Evolutionary conservation across 2,113 vertebrate species (phyloP).

Genomic region (Colius striatus): DNA sequence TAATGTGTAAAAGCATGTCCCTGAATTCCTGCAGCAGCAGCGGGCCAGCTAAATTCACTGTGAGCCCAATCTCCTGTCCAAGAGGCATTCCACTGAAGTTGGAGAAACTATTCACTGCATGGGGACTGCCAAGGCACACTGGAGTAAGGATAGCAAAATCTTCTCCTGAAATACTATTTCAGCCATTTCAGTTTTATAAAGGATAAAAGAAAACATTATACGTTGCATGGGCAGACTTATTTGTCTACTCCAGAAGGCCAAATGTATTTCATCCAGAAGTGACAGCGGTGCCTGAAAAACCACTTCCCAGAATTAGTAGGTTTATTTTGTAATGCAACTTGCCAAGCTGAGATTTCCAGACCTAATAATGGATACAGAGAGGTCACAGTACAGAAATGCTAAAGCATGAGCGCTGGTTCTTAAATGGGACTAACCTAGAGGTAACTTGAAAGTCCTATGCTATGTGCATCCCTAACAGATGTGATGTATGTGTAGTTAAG

Average conservation of each 20-base stretch:
- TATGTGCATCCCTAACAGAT: too few species aligned
- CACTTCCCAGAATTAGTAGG: constrained; percentile 19
- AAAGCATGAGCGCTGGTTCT: background rate
- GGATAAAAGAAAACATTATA: constrained; percentile 11
- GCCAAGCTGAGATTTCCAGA: background rate
- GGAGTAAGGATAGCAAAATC: constrained; percentile 31
- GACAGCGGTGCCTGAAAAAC: background rate
- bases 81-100: constrained; percentile 43
- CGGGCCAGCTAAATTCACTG: constrained; percentile 18
- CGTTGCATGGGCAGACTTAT: background rate
- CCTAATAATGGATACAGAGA: background rate
- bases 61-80: constrained; percentile 38
- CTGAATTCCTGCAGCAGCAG: constrained; percentile 37
- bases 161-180: constrained; percentile 28
- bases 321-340: background rate
- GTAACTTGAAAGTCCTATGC: background rate
- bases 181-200: constrained; percentile 14
- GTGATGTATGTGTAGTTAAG: background rate
- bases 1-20: background rate
- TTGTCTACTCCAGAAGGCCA: background rate
- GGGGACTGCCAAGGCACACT: constrained; percentile 52
- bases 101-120: background rate
- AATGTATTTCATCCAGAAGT: background rate
- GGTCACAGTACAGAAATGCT: background rate
- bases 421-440: background rate